Base-by-base conservation (phyloP, 2,888 invertebrate genomes). In the Athrips mouffetella region DNA sequence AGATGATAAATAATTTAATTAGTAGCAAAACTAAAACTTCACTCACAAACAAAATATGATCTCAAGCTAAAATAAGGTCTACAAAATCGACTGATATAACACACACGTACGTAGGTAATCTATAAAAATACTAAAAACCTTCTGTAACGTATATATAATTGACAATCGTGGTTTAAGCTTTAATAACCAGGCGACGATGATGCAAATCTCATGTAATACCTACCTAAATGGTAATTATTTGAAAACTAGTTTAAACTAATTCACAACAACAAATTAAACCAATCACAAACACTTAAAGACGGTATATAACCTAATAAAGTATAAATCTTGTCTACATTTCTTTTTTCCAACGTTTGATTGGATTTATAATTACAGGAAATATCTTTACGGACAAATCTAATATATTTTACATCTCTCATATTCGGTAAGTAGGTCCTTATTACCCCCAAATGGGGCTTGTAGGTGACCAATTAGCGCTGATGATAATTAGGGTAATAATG, bases 181-280 rank as follows among this genome's bases (percentile, higher is more conserved):
- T 44, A 21, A 13, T 44, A 29, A 20, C 18, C 44, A 44, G 30
- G 20, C 44, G 25, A n/a, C n/a, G n/a, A n/a, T n/a, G n/a, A 44
- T 44, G 44, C 44, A 41, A n/a, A 44, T 31, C 21, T 44, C 1
- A 27, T 23, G 11, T 23, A 41, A 41, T 41, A 16, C 7, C 27
- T 27, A 41, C 25, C 21, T 3, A 31, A 6, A 3, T 31, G n/a
- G n/a, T 18, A 5, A 20, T 20, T 37, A 20, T 37, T n/a, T 37
- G 20, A 37, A 30, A 10, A 16, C 3, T 29, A 29, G 8, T 30
- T 18, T 18, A 39, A 39, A 2, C 13, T 35, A 40, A 27, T 27
- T 42, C 16, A 44, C 29, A 44, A 44, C 31, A 44, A 4, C 7
- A 44, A 18, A 29, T 16, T 4, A 16, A 30, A 42, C 25, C 21